These are phyloP conservation scores for cat (Felis catus) DNA, from an alignment of 2,113 vertebrate genomes.

Conservation along the genomic window DNA sequence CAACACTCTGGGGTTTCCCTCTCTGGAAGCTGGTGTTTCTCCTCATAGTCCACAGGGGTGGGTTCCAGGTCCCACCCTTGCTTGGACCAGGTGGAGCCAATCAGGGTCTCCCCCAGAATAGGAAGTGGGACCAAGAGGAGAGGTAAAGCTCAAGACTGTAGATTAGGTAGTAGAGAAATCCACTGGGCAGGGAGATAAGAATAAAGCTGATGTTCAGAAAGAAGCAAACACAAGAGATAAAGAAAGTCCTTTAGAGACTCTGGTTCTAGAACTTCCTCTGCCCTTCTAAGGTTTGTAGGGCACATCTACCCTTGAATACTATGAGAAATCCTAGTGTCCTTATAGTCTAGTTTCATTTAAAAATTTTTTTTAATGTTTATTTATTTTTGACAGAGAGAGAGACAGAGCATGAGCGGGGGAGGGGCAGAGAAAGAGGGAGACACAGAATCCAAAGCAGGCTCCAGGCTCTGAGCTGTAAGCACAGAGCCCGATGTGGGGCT, in stretches of 20 bases:
- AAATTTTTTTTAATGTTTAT: no score
- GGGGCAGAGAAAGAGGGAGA: no score
- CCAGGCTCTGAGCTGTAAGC: no score
- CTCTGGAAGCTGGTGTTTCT: neutral
- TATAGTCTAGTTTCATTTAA: neutral
- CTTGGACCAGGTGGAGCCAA: neutral
- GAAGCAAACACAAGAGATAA: slow-evolving; percentile 15
- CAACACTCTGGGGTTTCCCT: slow-evolving; percentile 16
- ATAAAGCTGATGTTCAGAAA: slow-evolving; percentile 25
- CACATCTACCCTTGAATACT: neutral
- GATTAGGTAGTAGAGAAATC: neutral
- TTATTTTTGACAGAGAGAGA: no score
- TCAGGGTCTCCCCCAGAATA: neutral
- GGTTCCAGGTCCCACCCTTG: neutral
- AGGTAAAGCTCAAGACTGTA: slow-evolving; percentile 5
- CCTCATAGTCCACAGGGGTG: neutral
- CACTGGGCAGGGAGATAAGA: neutral
- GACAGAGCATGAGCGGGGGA: no score
- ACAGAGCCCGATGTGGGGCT: no score
- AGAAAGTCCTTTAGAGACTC: neutral
- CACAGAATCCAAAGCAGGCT: no score
- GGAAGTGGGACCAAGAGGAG: neutral
- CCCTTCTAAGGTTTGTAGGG: neutral
- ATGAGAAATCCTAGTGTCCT: neutral
- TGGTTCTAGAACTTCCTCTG: neutral